Percentiles rank a stretch among this genome's conserved stretches.
phyloP scores from a whole-genome alignment of 2,797 vertebrate species.

The Eulemur rubriventer region DNA sequence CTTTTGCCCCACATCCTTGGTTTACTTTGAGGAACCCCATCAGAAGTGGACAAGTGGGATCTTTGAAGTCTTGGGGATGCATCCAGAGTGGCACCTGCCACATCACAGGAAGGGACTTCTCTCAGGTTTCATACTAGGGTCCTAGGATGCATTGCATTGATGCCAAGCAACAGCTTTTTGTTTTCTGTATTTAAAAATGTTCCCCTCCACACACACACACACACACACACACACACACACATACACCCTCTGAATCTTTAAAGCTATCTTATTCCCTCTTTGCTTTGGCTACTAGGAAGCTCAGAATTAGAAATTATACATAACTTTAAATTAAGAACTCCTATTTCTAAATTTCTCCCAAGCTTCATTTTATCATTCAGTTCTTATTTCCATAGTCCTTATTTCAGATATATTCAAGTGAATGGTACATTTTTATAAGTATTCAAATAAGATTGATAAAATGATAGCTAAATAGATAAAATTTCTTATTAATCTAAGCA shows the following conservation, averaged over 20 bases:
- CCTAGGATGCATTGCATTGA: no score
- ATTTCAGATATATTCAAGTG: neutral
- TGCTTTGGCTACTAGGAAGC: neutral
- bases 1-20: no score
- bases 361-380: neutral
- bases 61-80: rapidly evolving
- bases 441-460: neutral
- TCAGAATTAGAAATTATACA: neutral
- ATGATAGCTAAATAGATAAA: neutral
- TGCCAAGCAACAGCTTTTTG: neutral
- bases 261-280: neutral
- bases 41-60: no score
- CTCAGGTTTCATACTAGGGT: no score
- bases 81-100: neutral
- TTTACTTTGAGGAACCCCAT: neutral
- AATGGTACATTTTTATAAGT: neutral
- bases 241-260: neutral
- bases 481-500: neutral
- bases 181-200: neutral
- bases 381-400: neutral
- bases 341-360: neutral
- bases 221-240: no score
- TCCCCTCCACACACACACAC: no score
- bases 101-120: neutral
- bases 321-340: neutral